Conservation (phyloP, 2,888 invertebrate genomes). For the Smittia aterrima region DNA sequence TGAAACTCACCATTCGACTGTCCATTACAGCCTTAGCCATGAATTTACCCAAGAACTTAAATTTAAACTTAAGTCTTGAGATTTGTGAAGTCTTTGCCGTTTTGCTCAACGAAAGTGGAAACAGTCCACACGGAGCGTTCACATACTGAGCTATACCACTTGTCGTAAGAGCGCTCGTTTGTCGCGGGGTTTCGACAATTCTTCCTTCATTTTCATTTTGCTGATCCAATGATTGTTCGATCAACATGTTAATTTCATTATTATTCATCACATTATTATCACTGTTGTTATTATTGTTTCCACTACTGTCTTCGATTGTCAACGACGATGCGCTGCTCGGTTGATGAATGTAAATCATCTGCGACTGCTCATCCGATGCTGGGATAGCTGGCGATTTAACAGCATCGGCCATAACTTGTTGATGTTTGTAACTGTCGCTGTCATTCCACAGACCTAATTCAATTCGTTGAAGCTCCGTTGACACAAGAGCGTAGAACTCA, state of each 20-base stretch:
- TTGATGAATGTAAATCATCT: slow-evolving; percentile 36
- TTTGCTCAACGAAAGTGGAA: slow-evolving; percentile 86
- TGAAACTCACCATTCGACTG: slow-evolving; percentile 85
- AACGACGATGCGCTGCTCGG: background rate
- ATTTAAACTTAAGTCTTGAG: slow-evolving; percentile 83
- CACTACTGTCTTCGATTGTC: slow-evolving; percentile 3
- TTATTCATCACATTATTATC: slow-evolving; percentile 39
- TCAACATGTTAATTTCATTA: slow-evolving; percentile 39
- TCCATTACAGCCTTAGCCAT: slow-evolving; percentile 99
- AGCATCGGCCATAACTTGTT: slow-evolving; percentile 60
- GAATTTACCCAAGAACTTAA: slow-evolving; percentile 95
- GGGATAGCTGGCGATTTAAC: slow-evolving; percentile 52
- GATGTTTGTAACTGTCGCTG: slow-evolving; percentile 65
- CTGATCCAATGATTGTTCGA: slow-evolving; percentile 38
- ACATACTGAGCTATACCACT: slow-evolving; percentile 67
- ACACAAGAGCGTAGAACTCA: slow-evolving; percentile 97
- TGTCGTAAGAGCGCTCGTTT: slow-evolving; percentile 50
- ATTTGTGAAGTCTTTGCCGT: slow-evolving; percentile 79
- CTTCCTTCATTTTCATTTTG: slow-evolving; percentile 6
- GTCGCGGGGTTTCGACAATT: slow-evolving; percentile 14
- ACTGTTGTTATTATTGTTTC: slow-evolving; percentile 28
- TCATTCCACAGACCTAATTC: slow-evolving; percentile 95
- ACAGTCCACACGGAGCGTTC: slow-evolving; percentile 78
- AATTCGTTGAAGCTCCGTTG: slow-evolving; percentile 85
- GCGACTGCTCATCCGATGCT: slow-evolving; percentile 24